Percentiles rank a stretch among this genome's conserved stretches.
Evolutionary conservation across 2,797 vertebrate genomes (phyloP).

Genomic region (Chloroceryle inda): DNA sequence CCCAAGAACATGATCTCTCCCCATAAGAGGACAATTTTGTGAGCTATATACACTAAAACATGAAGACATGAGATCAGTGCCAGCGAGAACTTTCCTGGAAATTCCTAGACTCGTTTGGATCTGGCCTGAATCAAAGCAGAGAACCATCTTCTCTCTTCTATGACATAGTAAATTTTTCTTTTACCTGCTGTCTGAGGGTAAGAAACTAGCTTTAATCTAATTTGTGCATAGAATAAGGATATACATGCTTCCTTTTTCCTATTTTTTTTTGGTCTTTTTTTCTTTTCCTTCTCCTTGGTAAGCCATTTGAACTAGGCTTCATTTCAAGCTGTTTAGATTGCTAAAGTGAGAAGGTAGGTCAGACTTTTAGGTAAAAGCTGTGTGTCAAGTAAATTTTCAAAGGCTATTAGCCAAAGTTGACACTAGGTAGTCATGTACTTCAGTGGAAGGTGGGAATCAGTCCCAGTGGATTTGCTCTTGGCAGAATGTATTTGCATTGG

Average conservation of each 20-base stretch:
- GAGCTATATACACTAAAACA: constrained; percentile 29
- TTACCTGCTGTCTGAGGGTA: background rate
- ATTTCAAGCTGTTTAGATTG: background rate
- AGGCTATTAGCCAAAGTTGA: constrained; percentile 29
- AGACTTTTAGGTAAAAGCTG: background rate
- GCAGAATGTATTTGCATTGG: background rate
- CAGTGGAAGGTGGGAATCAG: background rate
- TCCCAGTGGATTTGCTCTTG: constrained; percentile 13
- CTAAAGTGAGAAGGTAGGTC: background rate
- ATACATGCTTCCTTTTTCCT: background rate
- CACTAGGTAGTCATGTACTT: background rate
- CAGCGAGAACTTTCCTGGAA: constrained; percentile 46
- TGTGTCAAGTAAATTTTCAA: background rate
- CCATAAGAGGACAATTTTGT: constrained; percentile 51
- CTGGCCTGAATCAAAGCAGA: background rate
- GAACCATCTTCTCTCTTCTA: background rate
- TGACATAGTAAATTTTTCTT: background rate
- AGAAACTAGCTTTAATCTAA: background rate
- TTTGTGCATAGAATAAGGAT: background rate
- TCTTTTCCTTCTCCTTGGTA: background rate
- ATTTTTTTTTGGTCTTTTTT: no score
- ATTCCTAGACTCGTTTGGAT: background rate
- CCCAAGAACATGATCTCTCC: constrained; percentile 59
- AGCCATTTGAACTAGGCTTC: background rate
- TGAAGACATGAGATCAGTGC: background rate